Conservation (phyloP, 2,888 invertebrate species). For the Dorcus parallelipipedus region DNA sequence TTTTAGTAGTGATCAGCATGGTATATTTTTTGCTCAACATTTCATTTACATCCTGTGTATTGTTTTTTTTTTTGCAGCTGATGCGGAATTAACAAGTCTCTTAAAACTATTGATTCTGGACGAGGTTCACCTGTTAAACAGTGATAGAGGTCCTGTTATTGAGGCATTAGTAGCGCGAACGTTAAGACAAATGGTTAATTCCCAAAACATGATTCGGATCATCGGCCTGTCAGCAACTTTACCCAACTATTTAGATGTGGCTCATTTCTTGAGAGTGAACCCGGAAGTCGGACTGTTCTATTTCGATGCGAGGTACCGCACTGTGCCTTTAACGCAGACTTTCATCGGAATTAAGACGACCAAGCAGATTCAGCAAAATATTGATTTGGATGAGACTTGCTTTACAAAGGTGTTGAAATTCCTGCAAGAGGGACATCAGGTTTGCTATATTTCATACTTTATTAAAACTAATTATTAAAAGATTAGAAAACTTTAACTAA, state of each 20-base stretch:
- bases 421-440: slow-evolving; percentile 88
- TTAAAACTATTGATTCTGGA: slow-evolving; percentile 94
- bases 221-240: slow-evolving; percentile 96
- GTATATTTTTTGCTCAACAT: neutral
- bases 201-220: slow-evolving; percentile 93
- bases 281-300: slow-evolving; percentile 88
- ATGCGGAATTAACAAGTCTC: slow-evolving; percentile 83
- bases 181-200: slow-evolving; percentile 84
- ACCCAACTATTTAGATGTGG: slow-evolving; percentile 97
- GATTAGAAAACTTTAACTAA: too few relatives aligned
- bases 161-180: slow-evolving; percentile 96
- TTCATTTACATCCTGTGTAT: neutral
- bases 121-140: slow-evolving; percentile 95
- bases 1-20: neutral
- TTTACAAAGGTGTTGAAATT: slow-evolving; percentile 87
- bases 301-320: slow-evolving; percentile 91
- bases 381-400: slow-evolving; percentile 87
- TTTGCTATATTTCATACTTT: slow-evolving; percentile 30
- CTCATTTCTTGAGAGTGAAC: slow-evolving; percentile 90
- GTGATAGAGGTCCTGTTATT: slow-evolving; percentile 95
- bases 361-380: slow-evolving; percentile 49
- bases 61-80: slow-evolving; percentile 56
- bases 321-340: slow-evolving; percentile 89
- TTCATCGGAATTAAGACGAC: slow-evolving; percentile 60
- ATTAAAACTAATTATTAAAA: too few relatives aligned